Conservation (phyloP, 2,797 vertebrate species). For the Remorina albescens region DNA sequence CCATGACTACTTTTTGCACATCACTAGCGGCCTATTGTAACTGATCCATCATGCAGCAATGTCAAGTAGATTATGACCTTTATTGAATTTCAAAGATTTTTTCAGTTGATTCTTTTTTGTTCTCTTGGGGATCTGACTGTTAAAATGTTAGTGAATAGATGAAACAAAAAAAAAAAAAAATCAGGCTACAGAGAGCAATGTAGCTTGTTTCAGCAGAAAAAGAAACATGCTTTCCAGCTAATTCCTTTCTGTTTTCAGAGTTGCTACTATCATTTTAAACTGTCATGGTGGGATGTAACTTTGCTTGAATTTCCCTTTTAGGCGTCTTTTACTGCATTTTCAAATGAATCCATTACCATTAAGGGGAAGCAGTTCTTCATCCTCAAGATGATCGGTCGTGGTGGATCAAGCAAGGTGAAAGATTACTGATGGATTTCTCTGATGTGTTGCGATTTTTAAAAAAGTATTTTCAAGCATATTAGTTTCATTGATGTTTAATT, state of each 20-base stretch:
- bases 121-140: background rate
- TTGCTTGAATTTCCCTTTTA: constrained; percentile 52
- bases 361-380: constrained; percentile 93
- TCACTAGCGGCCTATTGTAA: background rate
- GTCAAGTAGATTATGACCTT: background rate
- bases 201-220: background rate
- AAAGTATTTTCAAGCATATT: background rate
- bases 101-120: background rate
- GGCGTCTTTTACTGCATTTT: constrained; percentile 69
- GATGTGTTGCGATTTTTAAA: background rate
- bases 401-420: constrained; percentile 96
- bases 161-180: background rate
- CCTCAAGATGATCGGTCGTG: constrained; percentile 95
- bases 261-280: background rate
- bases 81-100: background rate
- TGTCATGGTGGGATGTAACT: background rate
- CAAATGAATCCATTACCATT: constrained; percentile 91
- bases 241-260: background rate
- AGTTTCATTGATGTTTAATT: background rate
- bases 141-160: background rate
- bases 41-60: background rate
- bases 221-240: background rate
- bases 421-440: background rate
- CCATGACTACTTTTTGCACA: background rate
- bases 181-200: background rate